Evolutionary conservation across 1,140 invertebrate genomes (phyloP), one percentile per base, ranked within the genome.

Genomic region (Steinernema feltiae): DNA sequence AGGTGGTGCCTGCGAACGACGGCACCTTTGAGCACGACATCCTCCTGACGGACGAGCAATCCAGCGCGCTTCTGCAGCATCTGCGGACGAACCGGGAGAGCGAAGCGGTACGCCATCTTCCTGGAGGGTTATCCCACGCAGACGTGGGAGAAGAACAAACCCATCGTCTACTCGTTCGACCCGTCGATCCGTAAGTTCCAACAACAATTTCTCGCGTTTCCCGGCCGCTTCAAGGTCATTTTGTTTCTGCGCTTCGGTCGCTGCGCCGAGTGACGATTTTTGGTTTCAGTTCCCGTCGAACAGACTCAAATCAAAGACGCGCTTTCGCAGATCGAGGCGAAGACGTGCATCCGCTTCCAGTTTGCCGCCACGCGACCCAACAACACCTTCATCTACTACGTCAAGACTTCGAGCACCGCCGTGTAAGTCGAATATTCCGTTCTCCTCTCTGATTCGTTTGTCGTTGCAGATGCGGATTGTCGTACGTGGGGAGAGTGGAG

Each of bases 391-490:
- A 74, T 82, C 29, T 79, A 82, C 48, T 82, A 84, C 69, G 73
- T 82, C 7, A 82, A 82, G 72, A 75, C 84, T n/a, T 31, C 76
- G 15, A 82, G 71, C 41, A 83, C 77, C 27, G 82, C 80, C 48
- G 82, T 82, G 81, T 82, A 72, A 77, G 82, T 75, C 30, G n/a
- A n/a, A n/a, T n/a, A n/a, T n/a, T n/a, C n/a, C n/a, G n/a, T n/a
- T n/a, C n/a, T n/a, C 12, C n/a, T n/a, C n/a, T 41, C 35, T 41
- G 53, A 27, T 77, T 80, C 71, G n/a, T n/a, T n/a, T n/a, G n/a
- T n/a, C n/a, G n/a, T n/a, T n/a, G n/a, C 75, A 85, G 83, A 32
- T 85, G 83, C 72, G 83, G 83, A 17, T 74, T 87, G 27, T 73
- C 72, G 2, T 84, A 87, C 32, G 78, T 85, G 32, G 83, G 83